Evolutionary conservation across 2,888 invertebrate species (phyloP), one percentile per base, ranked within the genome.

Genomic region (Tinea semifulvella): DNA sequence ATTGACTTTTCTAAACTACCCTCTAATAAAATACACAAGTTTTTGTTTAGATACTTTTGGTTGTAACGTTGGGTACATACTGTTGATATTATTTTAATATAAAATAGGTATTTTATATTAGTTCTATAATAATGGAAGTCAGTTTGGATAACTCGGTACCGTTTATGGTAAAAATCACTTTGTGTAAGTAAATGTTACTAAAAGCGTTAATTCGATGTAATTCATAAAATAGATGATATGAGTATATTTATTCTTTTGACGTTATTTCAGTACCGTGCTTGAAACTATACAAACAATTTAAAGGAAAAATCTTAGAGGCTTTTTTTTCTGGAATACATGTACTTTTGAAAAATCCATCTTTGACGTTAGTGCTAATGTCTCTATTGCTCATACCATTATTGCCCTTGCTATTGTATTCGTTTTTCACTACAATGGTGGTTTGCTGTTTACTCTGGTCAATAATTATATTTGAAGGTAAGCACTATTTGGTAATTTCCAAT

Each of bases 121-220:
- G n/a, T n/a, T n/a, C n/a, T n/a, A n/a, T n/a, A n/a, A n/a, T n/a
- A 18, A 74, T 74, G 70, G 72, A 72, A 58, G 56, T 68, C 8
- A 69, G 63, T 49, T 54, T 67, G 35, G 56, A 61, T 46, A 70
- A 68, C 48, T 65, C 66, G 7, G 68, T 74, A 56, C 25, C 48
- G 20, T 45, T 65, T 10, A 55, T 56, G 14, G 40, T 69, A 2
- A 65, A 55, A 52, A 42, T 59, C 10, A 53, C 67, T 11, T 55
- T 57, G 47, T 48, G 74, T 74, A 61, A 54, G 65, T 46, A 42
- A 31, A 28, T 18, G 31, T 20, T 14, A 10, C 25, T 36, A 22
- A 22, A 22, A 36, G 10, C 18, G 10, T 36, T 18, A n/a, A 36
- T 36, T 17, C 18, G 16, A 36, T 11, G 18, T 36, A 10, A 18